Evolutionary conservation across 92 coral and sea anemone species (phyloP), one percentile per base, ranked within the genome.

Genomic region (Zoanthus solanderi): DNA sequence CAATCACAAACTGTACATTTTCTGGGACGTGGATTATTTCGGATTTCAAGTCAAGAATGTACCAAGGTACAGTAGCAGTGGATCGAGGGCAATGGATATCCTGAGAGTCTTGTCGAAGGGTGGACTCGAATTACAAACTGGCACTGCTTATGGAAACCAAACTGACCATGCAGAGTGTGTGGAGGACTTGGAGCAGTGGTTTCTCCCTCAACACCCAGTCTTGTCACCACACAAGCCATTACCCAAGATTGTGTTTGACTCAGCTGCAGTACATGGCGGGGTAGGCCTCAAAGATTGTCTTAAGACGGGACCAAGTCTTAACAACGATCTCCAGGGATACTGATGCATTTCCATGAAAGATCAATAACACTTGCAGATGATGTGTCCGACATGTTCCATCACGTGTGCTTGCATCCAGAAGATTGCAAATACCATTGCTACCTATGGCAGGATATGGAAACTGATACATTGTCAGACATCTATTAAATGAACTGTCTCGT

Each of bases 151-250:
- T 85, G 81, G 88, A 72, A 85, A 65, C 73, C 34, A 53, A 34
- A 63, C 63, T 56, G 29, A 80, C 85, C 85, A 17, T 71, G 48
- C 6, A 60, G 34, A 32, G 78, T 85, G 11, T 34, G 78, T 34
- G 79, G 90, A 53, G 71, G 88, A 42, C 63, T 42, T 87, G 72
- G 32, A 42, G 78, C 12, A 71, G 57, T 57, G 85, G 15, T 45
- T 66, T 34, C 84, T 15, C 50, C 83, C 86, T 28, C 78, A 16
- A 17, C 90, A 75, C 84, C 89, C 84, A 71, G 89, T 88, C 34
- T 17, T 83, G 45, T 83, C 88, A 45, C 89, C 76, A 5, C 78
- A 83, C 91, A 84, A 89, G 80, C 92, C 89, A 28, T 58, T 86
- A 42, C 92, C 92, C 23, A 45, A 90, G 72, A 50, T 50, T 1